A percentile compares a stretch with the other conserved stretches of the same genome.
These are phyloP conservation scores for Cremastobaeus sp. DNA, from an alignment of 2,888 invertebrate species.

Conservation along the genomic window DNA sequence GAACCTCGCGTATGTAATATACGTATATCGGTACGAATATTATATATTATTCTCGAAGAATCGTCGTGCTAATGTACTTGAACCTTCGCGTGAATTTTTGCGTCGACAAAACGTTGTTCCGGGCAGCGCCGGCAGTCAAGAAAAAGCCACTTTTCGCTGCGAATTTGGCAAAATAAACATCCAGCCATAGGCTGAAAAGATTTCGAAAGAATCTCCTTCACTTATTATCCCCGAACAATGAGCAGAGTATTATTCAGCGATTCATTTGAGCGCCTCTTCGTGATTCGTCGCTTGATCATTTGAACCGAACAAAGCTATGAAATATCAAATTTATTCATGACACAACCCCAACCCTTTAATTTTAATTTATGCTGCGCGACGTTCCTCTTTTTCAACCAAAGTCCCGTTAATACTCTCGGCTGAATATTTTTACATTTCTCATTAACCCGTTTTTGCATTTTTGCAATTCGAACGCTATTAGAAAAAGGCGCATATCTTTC, in stretches of 20 bases:
- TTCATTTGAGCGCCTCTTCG: constrained; percentile 22
- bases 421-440: constrained; percentile 36
- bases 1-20: constrained; percentile 29
- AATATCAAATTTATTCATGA: constrained; percentile 53
- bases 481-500: no score
- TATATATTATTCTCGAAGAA: constrained; percentile 39
- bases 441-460: constrained; percentile 47
- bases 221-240: background rate
- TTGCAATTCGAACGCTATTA: no score
- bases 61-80: constrained; percentile 40
- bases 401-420: constrained; percentile 48
- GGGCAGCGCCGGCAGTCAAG: no score
- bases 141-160: no score
- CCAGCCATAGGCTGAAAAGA: no score
- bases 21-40: constrained; percentile 42
- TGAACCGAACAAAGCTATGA: constrained; percentile 40
- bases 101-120: no score
- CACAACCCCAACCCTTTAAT: constrained; percentile 47
- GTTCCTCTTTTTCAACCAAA: constrained; percentile 26
- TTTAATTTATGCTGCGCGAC: constrained; percentile 37
- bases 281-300: constrained; percentile 35
- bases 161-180: no score
- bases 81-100: no score
- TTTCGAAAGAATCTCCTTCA: background rate
- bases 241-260: constrained; percentile 10